Conservation (phyloP, 2,888 invertebrate genomes). For the Nomada hirtipes region DNA sequence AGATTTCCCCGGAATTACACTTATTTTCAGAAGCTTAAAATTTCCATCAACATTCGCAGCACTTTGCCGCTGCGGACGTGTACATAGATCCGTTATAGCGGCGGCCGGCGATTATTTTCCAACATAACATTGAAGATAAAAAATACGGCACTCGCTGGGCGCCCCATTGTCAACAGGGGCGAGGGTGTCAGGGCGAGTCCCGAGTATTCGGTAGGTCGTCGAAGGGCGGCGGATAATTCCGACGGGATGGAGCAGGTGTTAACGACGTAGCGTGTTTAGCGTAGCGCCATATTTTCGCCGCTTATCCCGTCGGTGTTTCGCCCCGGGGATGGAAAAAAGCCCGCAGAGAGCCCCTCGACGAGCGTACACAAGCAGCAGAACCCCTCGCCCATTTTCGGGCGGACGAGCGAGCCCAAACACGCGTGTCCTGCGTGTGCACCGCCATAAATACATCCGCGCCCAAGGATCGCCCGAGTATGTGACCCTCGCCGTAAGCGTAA, state of each 20-base stretch:
- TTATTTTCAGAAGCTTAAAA: neutral
- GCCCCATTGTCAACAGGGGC: constrained; percentile 59
- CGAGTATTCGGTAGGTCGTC: constrained; percentile 29
- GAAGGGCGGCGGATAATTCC: constrained; percentile 70
- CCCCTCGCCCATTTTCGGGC: constrained; percentile 48
- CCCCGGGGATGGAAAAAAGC: constrained; percentile 45
- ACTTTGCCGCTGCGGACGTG: no score
- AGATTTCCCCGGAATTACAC: neutral
- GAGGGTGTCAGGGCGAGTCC: constrained; percentile 31
- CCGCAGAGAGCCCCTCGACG: constrained; percentile 34
- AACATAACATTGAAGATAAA: constrained; percentile 24
- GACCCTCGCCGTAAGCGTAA: constrained; percentile 57
- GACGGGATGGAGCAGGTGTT: constrained; percentile 79
- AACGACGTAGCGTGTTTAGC: constrained; percentile 75
- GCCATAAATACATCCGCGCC: constrained; percentile 72
- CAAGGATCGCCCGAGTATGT: constrained; percentile 47
- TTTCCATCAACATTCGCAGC: neutral
- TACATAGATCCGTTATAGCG: neutral
- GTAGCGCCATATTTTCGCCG: constrained; percentile 69
- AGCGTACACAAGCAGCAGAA: constrained; percentile 3
- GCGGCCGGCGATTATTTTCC: constrained; percentile 40
- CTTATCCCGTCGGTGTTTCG: constrained; percentile 65
- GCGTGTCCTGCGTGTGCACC: constrained; percentile 71
- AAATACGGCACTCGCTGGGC: constrained; percentile 21
- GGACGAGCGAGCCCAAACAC: constrained; percentile 45